These are phyloP conservation scores for Brachionus koreanus DNA, from an alignment of 1,140 invertebrate species.

Conservation along the genomic window DNA sequence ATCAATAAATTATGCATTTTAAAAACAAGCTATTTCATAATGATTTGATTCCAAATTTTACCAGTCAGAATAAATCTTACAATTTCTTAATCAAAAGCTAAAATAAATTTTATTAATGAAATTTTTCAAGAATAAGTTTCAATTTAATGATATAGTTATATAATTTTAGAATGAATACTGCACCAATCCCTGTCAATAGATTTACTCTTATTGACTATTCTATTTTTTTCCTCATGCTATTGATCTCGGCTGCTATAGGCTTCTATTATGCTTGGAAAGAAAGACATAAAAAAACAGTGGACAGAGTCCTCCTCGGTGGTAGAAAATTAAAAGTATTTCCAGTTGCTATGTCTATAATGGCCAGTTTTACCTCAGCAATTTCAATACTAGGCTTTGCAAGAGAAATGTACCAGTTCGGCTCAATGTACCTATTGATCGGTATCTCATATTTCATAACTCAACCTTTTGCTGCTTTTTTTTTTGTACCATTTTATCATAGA, in stretches of 20 bases:
- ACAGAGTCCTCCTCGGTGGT: conserved; percentile 4
- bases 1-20: background rate
- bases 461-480: conserved; percentile 49
- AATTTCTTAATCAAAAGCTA: background rate
- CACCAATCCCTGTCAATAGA: background rate
- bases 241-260: background rate
- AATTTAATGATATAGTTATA: background rate
- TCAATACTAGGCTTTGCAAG: conserved; percentile 63
- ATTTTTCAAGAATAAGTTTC: background rate
- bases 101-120: background rate
- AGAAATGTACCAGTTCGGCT: conserved; percentile 54
- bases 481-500: conserved; percentile 55
- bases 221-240: conserved; percentile 4
- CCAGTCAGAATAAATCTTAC: background rate
- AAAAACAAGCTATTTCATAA: background rate
- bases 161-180: background rate
- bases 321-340: conserved; percentile 57
- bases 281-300: conserved; percentile 16
- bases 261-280: conserved; percentile 42
- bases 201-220: conserved; percentile 11
- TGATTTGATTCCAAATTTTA: background rate
- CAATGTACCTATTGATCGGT: conserved; percentile 53
- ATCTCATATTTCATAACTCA: conserved; percentile 49
- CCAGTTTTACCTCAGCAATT: conserved; percentile 89
- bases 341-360: conserved; percentile 80